A percentile compares a stretch with the other conserved stretches of the same genome.
These are phyloP conservation scores for Miniopterus natalensis DNA, from an alignment of 2,113 vertebrate species.

Conservation along the genomic window DNA sequence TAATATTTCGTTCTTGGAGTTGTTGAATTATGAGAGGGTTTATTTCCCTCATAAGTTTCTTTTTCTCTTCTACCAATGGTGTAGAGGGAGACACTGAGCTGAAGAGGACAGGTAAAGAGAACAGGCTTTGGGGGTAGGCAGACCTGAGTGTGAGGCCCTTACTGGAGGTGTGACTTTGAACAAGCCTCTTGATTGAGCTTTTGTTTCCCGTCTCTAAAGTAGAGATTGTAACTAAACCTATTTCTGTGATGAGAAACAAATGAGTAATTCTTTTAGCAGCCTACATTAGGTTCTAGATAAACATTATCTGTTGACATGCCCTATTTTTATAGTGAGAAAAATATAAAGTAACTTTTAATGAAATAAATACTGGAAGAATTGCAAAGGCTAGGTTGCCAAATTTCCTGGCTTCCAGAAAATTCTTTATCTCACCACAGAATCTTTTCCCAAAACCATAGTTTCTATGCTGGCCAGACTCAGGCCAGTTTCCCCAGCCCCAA, in stretches of 20 bases:
- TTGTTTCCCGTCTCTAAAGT: background rate
- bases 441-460: conserved; percentile 25
- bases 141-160: background rate
- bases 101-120: background rate
- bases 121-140: background rate
- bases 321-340: conserved; percentile 37
- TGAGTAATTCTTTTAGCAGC: background rate
- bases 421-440: conserved; percentile 12
- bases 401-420: conserved; percentile 30
- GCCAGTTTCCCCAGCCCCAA: background rate
- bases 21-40: background rate
- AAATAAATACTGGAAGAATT: conserved; percentile 59
- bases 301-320: background rate
- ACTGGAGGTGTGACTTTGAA: background rate
- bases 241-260: background rate
- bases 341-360: conserved; percentile 42
- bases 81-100: background rate
- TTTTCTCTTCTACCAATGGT: background rate
- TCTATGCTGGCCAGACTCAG: background rate
- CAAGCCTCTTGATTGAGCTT: background rate
- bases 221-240: background rate
- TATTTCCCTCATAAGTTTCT: background rate
- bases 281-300: background rate
- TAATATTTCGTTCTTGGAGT: conserved; percentile 31
- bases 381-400: background rate